Evolutionary conservation across 2,888 invertebrate species (phyloP), one percentile per base, ranked within the genome.

Genomic region (Drosophila nigritarsus): DNA sequence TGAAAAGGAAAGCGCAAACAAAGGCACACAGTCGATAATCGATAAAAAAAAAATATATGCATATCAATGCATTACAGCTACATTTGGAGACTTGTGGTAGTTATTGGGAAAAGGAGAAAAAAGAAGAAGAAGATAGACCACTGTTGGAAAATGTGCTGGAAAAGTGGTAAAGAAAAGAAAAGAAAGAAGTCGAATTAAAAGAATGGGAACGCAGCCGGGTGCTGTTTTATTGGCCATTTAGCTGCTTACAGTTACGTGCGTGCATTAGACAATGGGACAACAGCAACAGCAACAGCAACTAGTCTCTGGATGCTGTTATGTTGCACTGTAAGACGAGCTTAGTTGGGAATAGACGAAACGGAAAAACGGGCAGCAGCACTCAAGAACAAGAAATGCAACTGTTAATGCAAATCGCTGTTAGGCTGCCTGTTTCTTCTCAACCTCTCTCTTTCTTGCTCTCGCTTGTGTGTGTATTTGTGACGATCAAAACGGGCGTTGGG

Each of bases 301-400:
- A 55, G 36, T 38, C 27, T 55, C 55, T 65, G 73, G 59, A 77
- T 80, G 75, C 75, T 75, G 78, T 62, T 71, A 70, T 70, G 55
- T 55, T 55, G 55, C 50, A 54, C 34, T 54, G 56, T 72, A 58
- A 69, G 65, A 65, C 75, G 48, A 70, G 80, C 71, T 71, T 65
- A 56, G 55, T 71, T 76, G 55, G 55, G 56, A 53, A 62, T 56
- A 62, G 63, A 55, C 27, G 55, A 65, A 65, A 72, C 62, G 55
- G 73, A 68, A 84, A 79, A 89, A 68, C 59, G 67, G 70, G 65
- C 58, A 58, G 54, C 56, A 49, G 50, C 74, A 34, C 29, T 55
- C 66, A 74, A 74, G 81, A 89, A 89, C 88, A 88, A 85, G 88
- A 88, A 88, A 88, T 88, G 88, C 85, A 85, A 85, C 85, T 89